Base-by-base conservation (phyloP, 2,113 vertebrate genomes). In the Myxocyprinus asiaticus region DNA sequence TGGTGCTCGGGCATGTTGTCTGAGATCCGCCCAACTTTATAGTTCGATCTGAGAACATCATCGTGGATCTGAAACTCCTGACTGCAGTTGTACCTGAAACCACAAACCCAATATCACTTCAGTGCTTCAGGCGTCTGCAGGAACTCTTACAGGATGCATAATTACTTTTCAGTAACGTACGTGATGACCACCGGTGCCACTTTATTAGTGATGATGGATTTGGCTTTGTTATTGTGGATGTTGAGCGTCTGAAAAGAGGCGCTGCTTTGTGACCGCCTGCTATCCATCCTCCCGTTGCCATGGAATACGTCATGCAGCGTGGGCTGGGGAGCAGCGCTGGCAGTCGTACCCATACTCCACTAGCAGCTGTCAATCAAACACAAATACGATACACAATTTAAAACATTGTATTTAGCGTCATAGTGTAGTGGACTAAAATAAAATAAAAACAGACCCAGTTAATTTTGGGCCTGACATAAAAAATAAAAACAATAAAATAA, bases 171-270 rank as follows among this genome's bases (percentile, higher is more conserved):
- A 33, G 22, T 33, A 83, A 94, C 97, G 95, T 90, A 99, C 98
- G 97, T 98, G 90, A 99, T 99, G 91, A 99, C 95, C n/a, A 99
- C 97, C 0, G 98, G 98, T 0, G 98, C 98, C 87, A 99, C 98
- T 90, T 99, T 99, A 91, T 99, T 99, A 91, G 97, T 98, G 92
- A 99, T 99, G 88, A 99, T 98, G 88, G 98, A 99, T 90, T 99
- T 99, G 91, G 95, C 97, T 91, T 95, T 97, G 92, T 84, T 96
- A 91, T 94, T 97, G 93, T 97, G 97, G 85, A 97, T 93, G 90
- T 89, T 93, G 59, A 93, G 82, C 4, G 92, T 93, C 88, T 97
- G 96, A 88, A 97, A 95, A 82, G 97, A 94, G 87, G 94, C 95
- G 83, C 91, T 88, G 85, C 94, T 94, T 63, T 96, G 87, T 0